Evolutionary conservation across 2,888 invertebrate species (phyloP), one percentile per base, ranked within the genome.

Genomic region (Ophioninae sp.): DNA sequence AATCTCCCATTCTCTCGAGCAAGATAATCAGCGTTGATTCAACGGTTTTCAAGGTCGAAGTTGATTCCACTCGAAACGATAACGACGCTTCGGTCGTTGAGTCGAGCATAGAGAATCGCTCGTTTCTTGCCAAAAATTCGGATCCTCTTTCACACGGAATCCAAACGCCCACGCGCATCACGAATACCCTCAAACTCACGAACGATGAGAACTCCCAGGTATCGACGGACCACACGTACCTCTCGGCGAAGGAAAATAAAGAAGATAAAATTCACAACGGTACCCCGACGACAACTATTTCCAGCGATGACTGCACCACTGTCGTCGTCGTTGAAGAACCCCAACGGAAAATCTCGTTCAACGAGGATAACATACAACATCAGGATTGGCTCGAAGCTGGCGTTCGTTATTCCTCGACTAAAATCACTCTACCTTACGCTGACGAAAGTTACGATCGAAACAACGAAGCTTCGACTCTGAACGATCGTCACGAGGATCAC

Each of bases 371-470:
- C 81, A 93, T 93, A 73, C 90, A 90, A 79, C 90, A 91, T 64
- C 90, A 91, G 85, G 92, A 93, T 76, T 93, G 93, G 93, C 88
- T 92, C 44, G 93, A 92, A 80, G 88, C 88, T 22, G 93, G 93
- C 8, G 87, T 93, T 51, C 90, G 89, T 81, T 93, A 92, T 86
- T 92, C 93, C 56, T 92, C 93, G 74, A 92, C 92, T 71, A 90
- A 91, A 86, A 93, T 93, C 84, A 91, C 91, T 44, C 85, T 92
- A 65, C 89, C 91, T 8, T 51, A 51, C 6, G 91, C 88, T 9
- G 91, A 90, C 65, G 89, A 89, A 41, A 85, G 80, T 30, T 85
- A 58, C 17, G 87, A 88, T 84, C 89, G 87, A 69, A 87, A 86
- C 83, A 90, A 90, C 78, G 91, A 90, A 73, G 86, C 85, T 51